These are phyloP conservation scores for Thymallus thymallus DNA, from an alignment of 2,113 vertebrate species.

Conservation along the genomic window DNA sequence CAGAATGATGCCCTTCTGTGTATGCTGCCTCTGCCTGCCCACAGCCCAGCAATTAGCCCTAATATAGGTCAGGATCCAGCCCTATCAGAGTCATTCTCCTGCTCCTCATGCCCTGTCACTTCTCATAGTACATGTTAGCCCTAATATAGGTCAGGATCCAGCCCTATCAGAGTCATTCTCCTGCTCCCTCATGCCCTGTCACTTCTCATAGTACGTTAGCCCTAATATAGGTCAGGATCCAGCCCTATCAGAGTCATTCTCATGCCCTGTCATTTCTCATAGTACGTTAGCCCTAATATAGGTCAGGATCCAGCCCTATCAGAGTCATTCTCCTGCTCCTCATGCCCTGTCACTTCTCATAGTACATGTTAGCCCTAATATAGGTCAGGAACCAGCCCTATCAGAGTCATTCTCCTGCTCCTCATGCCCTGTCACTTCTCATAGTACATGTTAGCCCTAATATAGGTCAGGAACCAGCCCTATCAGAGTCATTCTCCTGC, in stretches of 20 bases:
- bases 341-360: not conserved
- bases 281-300: not conserved
- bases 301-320: constrained; percentile 9
- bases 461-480: constrained; percentile 12
- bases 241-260: not conserved
- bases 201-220: not conserved
- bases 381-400: constrained; percentile 11
- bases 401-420: not conserved
- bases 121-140: not conserved
- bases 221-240: constrained; percentile 15
- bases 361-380: not conserved
- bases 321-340: not conserved
- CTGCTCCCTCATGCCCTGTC: not conserved
- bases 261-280: not conserved
- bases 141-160: constrained; percentile 15
- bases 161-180: not conserved
- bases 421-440: not conserved
- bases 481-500: not conserved
- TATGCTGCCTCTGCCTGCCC: not conserved
- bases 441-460: not conserved
- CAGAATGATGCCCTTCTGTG: not conserved
- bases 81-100: not conserved
- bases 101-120: not conserved
- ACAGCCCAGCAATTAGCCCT: not conserved
- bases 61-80: constrained; percentile 16